Evolutionary conservation across 1,140 invertebrate genomes (phyloP).

Genomic region (Ctenoplectra terminalis): DNA sequence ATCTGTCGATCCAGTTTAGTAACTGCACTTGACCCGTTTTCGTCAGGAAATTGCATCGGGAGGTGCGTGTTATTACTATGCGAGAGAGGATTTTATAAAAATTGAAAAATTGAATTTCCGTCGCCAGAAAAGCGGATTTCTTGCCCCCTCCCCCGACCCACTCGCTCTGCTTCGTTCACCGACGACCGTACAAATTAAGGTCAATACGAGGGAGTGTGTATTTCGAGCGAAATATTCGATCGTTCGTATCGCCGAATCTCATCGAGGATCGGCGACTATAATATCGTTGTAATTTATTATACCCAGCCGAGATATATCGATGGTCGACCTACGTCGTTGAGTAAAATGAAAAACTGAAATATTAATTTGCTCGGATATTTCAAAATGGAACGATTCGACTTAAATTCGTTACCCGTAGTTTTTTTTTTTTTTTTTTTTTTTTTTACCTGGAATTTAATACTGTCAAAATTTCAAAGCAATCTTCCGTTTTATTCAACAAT

Average conservation of each 20-base stretch:
- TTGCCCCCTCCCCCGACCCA: background rate
- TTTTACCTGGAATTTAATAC: too few relatives aligned
- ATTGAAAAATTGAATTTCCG: constrained; percentile 32
- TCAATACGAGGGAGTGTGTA: constrained; percentile 2
- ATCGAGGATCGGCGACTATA: constrained; percentile 12
- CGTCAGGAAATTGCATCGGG: constrained; percentile 12
- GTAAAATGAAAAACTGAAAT: background rate
- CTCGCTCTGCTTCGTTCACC: background rate
- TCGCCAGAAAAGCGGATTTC: constrained; percentile 22
- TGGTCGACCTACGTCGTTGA: background rate
- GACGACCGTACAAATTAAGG: constrained; percentile 28
- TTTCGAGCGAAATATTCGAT: background rate
- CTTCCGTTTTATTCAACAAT: background rate
- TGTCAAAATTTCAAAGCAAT: too few relatives aligned
- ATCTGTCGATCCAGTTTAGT: constrained; percentile 28
- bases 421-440: too few relatives aligned
- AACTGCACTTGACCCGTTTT: constrained; percentile 27
- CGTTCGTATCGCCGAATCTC: constrained; percentile 9
- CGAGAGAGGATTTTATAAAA: constrained; percentile 4
- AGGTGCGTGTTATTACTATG: constrained; percentile 19
- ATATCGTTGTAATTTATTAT: constrained; percentile 16
- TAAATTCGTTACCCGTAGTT: too few relatives aligned
- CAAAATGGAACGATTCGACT: too few relatives aligned
- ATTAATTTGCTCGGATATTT: background rate
- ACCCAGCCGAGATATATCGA: background rate